Base-by-base conservation (phyloP, 2,797 vertebrate genomes). In the Mastacembelus armatus region DNA sequence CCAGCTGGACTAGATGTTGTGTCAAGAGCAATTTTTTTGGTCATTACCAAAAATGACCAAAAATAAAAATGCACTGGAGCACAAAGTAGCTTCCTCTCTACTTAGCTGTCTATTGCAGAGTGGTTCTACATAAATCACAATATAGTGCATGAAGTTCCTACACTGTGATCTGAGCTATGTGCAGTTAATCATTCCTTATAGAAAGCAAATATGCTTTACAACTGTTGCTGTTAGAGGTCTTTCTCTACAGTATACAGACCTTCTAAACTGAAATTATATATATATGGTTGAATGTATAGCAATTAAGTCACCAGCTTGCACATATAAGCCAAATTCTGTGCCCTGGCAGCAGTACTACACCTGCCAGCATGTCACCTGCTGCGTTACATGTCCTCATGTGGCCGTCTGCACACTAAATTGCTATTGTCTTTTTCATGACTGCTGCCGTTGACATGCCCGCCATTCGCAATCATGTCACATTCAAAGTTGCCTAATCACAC, bases 401-500 rank as follows among this genome's bases (percentile, higher is more conserved):
- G 24, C 43, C 35, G 44, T 52, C 7, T 48, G 30, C 45, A 30
- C 33, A 22, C 70, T 35, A 33, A 35, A 18, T 8, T 63, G 49
- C 33, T 40, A 52, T 66, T 40, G 35, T 52, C 63, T 56, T 56
- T 60, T 48, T 55, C 36, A 16, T 76, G 52, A 66, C 56, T 60
- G 72, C 45, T 57, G 51, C 40, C 71, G 56, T 63, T 15, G 69
- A 73, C 26, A 45, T 43, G 40, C 15, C 76, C 69, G 65, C 40
- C 78, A 70, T 79, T 77, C 62, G 74, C 72, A 76, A 68, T 75
- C 75, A 47, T 24, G 65, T 84, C 74, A 42, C 85, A 76, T 84
- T 74, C 57, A 49, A 73, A 89, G 83, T 75, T 78, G 75, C 77
- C 77, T 60, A 87, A 90, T 89, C 72, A 75, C 67, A 86, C 15